phyloP scores from a whole-genome alignment of 2,113 vertebrate genomes.

The Zosterops pallidus region DNA sequence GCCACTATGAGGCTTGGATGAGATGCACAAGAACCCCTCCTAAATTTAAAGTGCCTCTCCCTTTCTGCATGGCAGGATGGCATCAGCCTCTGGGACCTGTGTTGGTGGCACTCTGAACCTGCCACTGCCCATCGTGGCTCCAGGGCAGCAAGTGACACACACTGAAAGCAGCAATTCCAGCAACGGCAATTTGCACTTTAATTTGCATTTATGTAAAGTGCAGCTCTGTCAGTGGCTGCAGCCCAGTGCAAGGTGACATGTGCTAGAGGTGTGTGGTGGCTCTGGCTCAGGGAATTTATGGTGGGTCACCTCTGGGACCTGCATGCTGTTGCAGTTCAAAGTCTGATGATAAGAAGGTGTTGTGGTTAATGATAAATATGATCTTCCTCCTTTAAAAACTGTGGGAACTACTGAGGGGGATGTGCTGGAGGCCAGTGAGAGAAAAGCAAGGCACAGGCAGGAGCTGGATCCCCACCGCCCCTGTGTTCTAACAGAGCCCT shows the following conservation, averaged over 20 bases:
- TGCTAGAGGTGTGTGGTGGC: background rate
- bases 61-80: background rate
- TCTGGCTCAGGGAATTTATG: background rate
- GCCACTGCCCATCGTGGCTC: background rate
- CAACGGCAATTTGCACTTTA: background rate
- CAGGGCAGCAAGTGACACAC: background rate
- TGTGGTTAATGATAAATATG: background rate
- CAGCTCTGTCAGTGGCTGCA: background rate
- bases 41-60: background rate
- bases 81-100: background rate
- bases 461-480: background rate
- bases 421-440: background rate
- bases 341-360: background rate
- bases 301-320: background rate
- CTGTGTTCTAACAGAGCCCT: rapidly evolving
- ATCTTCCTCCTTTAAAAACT: background rate
- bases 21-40: background rate
- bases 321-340: background rate
- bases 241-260: background rate
- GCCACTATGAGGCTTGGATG: background rate
- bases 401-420: background rate
- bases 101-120: background rate
- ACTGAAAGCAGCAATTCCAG: background rate
- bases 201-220: background rate
- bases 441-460: background rate